phyloP scores from a whole-genome alignment of 2,113 vertebrate species.

The Chaetodon auriga region DNA sequence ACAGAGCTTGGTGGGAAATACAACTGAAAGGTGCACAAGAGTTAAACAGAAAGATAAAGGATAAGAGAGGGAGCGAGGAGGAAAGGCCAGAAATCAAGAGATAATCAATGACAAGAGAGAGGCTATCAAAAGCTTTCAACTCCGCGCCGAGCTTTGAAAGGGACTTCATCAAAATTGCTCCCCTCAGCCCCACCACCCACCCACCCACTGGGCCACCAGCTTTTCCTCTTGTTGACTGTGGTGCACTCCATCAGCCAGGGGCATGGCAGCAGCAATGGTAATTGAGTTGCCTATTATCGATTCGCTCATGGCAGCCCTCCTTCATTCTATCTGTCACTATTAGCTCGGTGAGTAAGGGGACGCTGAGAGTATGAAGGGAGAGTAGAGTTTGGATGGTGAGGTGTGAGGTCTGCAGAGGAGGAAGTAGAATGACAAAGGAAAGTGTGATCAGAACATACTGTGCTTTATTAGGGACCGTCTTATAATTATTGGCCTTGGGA shows the following conservation, averaged over 20 bases:
- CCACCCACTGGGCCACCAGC: background rate
- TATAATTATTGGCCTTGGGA: background rate
- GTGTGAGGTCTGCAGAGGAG: slow-evolving; percentile 7
- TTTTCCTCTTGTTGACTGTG: slow-evolving; percentile 56
- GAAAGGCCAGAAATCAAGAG: slow-evolving; percentile 55
- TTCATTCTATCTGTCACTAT: slow-evolving; percentile 65
- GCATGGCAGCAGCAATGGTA: slow-evolving; percentile 56
- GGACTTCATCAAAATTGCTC: slow-evolving; percentile 79
- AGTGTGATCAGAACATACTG: background rate
- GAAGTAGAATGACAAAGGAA: background rate
- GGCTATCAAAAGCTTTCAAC: slow-evolving; percentile 76
- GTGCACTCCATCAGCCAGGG: slow-evolving; percentile 63
- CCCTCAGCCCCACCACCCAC: background rate
- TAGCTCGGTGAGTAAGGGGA: slow-evolving; percentile 45
- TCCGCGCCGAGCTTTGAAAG: slow-evolving; percentile 64
- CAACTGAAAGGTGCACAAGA: slow-evolving; percentile 48
- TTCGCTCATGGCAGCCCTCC: slow-evolving; percentile 62
- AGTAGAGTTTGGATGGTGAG: slow-evolving; percentile 5
- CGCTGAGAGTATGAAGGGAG: slow-evolving; percentile 12
- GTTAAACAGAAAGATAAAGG: slow-evolving; percentile 57
- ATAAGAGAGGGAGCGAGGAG: background rate
- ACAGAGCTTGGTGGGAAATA: slow-evolving; percentile 38
- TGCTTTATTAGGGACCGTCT: background rate
- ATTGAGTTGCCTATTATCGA: slow-evolving; percentile 79
- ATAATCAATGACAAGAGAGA: slow-evolving; percentile 66